Evolutionary conservation across 2,888 invertebrate species (phyloP).

Genomic region (Cephus spinipes): DNA sequence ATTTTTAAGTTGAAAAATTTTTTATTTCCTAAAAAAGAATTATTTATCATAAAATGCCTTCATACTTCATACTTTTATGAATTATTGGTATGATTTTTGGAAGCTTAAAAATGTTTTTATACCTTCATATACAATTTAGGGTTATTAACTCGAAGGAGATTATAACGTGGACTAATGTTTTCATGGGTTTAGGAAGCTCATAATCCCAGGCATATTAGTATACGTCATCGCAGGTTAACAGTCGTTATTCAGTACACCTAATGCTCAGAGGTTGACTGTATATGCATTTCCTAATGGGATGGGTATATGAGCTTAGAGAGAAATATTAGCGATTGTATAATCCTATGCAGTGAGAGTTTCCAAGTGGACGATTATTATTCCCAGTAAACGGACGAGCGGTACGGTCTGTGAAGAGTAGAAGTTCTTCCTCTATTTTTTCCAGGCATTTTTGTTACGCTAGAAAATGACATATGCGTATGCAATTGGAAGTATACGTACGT

Average conservation of each 20-base stretch:
- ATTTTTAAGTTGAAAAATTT: too few relatives aligned
- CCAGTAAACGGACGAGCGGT: conserved; percentile 34
- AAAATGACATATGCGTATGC: background rate
- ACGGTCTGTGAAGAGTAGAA: conserved; percentile 36
- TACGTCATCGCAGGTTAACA: conserved; percentile 39
- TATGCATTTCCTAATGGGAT: conserved; percentile 29
- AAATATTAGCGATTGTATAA: conserved; percentile 35
- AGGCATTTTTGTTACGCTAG: background rate
- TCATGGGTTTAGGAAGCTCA: conserved; percentile 22
- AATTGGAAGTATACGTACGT: background rate
- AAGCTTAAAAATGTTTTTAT: background rate
- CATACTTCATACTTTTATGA: too few relatives aligned
- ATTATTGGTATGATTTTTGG: background rate
- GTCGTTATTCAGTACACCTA: conserved; percentile 42
- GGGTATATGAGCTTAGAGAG: conserved; percentile 24
- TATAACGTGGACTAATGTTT: conserved; percentile 41
- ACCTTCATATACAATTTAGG: background rate
- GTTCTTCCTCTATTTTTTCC: conserved; percentile 24
- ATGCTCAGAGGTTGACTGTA: conserved; percentile 31
- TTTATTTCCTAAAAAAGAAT: too few relatives aligned
- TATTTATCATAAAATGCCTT: too few relatives aligned
- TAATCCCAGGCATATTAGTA: conserved; percentile 41
- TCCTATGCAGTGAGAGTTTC: conserved; percentile 31
- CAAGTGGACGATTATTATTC: conserved; percentile 44
- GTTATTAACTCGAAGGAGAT: conserved; percentile 25